phyloP scores from a whole-genome alignment of 2,888 invertebrate genomes.

The Cephus pulcher region DNA sequence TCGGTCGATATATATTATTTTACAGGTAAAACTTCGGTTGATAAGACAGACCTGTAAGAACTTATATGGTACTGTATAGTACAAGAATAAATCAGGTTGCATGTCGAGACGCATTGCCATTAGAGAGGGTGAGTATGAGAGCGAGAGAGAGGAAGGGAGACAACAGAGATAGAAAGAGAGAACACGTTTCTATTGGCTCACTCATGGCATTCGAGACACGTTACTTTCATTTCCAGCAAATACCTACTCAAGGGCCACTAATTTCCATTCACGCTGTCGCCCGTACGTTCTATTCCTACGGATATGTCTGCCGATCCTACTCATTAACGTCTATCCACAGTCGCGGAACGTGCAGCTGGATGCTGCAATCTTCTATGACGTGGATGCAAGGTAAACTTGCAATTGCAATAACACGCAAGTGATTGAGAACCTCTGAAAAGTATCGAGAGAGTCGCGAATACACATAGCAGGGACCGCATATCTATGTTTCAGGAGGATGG shows the following conservation, averaged over 20 bases:
- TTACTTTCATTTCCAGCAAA: conserved; percentile 48
- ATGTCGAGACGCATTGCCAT: not conserved
- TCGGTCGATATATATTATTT: not conserved
- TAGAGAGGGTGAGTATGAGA: not conserved
- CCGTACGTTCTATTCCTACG: not conserved
- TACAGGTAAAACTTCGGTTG: not conserved
- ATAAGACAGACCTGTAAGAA: not conserved
- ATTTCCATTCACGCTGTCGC: conserved; percentile 4
- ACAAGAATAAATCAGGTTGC: not conserved
- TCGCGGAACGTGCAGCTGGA: not conserved
- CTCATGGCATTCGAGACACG: conserved; percentile 38
- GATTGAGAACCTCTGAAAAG: not conserved
- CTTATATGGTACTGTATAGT: not conserved
- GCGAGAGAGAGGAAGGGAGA: not conserved
- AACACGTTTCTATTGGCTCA: conserved; percentile 24
- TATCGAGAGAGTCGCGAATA: not conserved
- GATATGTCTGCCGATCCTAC: not conserved
- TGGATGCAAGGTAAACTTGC: not conserved
- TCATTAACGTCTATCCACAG: not conserved
- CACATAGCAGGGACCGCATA: not conserved
- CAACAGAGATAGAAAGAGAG: conserved; percentile 7
- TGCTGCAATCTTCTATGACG: not conserved
- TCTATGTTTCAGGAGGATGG: not conserved
- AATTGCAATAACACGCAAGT: not conserved
- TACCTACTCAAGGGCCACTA: conserved; percentile 42